phyloP scores from a whole-genome alignment of 2,888 invertebrate species.

The Tholera decimalis region DNA sequence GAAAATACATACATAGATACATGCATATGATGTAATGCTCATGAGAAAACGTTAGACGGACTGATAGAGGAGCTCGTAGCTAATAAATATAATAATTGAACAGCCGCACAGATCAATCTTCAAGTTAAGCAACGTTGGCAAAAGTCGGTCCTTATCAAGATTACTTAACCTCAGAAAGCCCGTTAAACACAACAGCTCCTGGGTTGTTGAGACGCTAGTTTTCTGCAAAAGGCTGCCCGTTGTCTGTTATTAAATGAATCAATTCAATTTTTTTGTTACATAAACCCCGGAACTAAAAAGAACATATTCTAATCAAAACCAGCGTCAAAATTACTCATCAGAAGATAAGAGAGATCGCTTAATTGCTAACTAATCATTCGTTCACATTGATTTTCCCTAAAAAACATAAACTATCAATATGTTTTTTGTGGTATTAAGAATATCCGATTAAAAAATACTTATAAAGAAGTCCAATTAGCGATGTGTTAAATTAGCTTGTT shows the following conservation, averaged over 20 bases:
- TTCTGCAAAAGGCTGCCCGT: not conserved
- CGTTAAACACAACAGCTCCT: too few species aligned
- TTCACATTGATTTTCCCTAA: conserved; percentile 31
- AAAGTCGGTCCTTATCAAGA: too few species aligned
- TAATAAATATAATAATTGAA: too few species aligned
- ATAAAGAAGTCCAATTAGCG: conserved; percentile 49
- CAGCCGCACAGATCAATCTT: too few species aligned
- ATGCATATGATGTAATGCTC: too few species aligned
- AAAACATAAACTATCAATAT: conserved; percentile 16
- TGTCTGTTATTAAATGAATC: not conserved
- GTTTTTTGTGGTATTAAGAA: conserved; percentile 31
- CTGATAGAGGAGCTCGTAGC: too few species aligned
- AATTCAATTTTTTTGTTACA: not conserved
- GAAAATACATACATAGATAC: too few species aligned
- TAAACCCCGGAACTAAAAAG: not conserved
- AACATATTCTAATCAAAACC: not conserved
- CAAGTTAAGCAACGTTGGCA: too few species aligned
- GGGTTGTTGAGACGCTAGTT: too few species aligned
- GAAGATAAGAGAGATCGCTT: conserved; percentile 23
- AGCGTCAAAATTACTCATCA: conserved; percentile 6
- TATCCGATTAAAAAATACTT: conserved; percentile 57
- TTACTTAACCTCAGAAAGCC: too few species aligned
- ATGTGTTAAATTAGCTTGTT: conserved; percentile 31
- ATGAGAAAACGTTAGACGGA: too few species aligned
- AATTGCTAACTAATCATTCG: conserved; percentile 34